A percentile compares a stretch with the other conserved stretches of the same genome.
Evolutionary conservation across 2,113 vertebrate species (phyloP).

Genomic region (Todiramphus chloris): DNA sequence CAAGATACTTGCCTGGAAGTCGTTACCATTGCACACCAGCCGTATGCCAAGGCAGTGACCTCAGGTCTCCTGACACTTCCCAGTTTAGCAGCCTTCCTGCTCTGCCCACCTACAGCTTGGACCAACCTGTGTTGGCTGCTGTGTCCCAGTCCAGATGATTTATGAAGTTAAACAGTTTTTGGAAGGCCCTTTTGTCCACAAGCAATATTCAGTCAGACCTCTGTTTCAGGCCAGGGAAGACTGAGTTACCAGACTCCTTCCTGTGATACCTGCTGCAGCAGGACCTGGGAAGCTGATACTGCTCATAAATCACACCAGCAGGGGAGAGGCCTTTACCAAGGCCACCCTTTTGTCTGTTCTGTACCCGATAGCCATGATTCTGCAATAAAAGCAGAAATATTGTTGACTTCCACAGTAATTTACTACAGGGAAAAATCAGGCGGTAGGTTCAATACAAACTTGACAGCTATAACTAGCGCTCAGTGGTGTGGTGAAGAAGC

Average conservation of each 20-base stretch:
- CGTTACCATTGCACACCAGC: not conserved
- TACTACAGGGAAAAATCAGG: not conserved
- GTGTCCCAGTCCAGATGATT: conserved; percentile 6
- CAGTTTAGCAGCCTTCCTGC: not conserved
- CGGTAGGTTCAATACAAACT: not conserved
- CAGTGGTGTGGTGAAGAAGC: not conserved
- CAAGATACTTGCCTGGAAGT: not conserved
- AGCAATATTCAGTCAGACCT: conserved; percentile 31
- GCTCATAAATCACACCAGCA: conserved; percentile 41
- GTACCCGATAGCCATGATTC: not conserved
- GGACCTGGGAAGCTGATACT: not conserved
- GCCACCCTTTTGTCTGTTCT: not conserved
- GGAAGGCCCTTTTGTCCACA: conserved; percentile 34
- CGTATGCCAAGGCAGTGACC: rapidly evolving
- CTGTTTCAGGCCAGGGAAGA: conserved; percentile 28
- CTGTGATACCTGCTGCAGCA: conserved; percentile 30
- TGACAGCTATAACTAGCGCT: conserved; percentile 27
- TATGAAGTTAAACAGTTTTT: not conserved
- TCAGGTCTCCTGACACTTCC: not conserved
- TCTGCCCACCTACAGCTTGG: not conserved
- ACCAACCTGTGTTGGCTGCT: not conserved
- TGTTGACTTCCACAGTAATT: conserved; percentile 14
- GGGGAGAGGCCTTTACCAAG: not conserved
- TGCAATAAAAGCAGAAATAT: conserved; percentile 29
- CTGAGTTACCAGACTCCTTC: not conserved